Conservation (phyloP, 2,888 invertebrate species). For the Hydriomena furcata region DNA sequence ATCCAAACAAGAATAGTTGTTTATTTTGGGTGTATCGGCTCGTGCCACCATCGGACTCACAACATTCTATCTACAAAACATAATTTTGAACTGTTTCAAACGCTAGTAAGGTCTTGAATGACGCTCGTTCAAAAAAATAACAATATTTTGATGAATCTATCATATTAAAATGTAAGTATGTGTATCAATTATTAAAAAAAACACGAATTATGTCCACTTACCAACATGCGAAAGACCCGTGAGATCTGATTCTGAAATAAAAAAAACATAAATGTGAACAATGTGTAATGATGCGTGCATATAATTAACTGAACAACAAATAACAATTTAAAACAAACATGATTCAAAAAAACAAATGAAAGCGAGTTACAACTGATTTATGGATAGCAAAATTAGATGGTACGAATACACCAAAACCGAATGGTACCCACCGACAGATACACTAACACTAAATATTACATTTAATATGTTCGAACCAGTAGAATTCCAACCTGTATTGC, state of each 20-base stretch:
- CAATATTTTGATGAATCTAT: background rate
- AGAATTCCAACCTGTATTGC: too few relatives aligned
- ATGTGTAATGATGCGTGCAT: conserved; percentile 45
- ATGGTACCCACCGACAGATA: too few relatives aligned
- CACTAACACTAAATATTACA: too few relatives aligned
- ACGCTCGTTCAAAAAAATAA: background rate
- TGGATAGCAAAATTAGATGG: too few relatives aligned
- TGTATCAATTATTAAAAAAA: conserved; percentile 33
- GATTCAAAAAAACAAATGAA: too few relatives aligned
- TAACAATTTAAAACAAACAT: too few relatives aligned
- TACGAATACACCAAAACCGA: too few relatives aligned
- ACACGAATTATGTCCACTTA: conserved; percentile 65
- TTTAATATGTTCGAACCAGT: too few relatives aligned
- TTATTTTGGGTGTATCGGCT: conserved; percentile 54
- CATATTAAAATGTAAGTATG: background rate
- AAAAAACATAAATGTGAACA: conserved; percentile 60
- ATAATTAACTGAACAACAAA: too few relatives aligned
- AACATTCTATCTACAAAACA: conserved; percentile 52
- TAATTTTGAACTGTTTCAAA: conserved; percentile 13
- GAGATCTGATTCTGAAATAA: conserved; percentile 85
- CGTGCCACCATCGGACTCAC: conserved; percentile 49
- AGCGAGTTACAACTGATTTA: too few relatives aligned
- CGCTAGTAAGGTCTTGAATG: background rate
- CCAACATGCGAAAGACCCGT: conserved; percentile 86
- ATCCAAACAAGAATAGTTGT: conserved; percentile 48